Evolutionary conservation across 2,888 invertebrate species (phyloP).

Genomic region (Brachyptera putata): DNA sequence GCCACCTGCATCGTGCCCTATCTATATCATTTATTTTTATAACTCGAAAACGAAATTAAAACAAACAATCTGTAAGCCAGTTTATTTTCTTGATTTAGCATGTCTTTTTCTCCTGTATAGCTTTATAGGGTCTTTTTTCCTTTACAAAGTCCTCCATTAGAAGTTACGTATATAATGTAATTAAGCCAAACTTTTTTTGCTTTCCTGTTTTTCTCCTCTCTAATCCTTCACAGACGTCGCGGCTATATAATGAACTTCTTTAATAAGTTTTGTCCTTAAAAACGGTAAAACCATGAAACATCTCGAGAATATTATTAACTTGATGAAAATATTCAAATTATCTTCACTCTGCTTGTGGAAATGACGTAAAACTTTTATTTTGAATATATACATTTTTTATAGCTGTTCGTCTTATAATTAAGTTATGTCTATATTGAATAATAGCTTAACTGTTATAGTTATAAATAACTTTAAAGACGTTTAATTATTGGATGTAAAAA

Average conservation of each 20-base stretch:
- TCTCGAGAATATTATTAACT: constrained; percentile 7
- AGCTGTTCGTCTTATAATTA: too few species aligned
- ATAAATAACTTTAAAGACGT: too few species aligned
- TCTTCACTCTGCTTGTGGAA: too few species aligned
- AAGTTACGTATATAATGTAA: constrained; percentile 27
- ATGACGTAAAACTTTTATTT: too few species aligned
- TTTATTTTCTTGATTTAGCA: not conserved
- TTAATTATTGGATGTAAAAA: too few species aligned
- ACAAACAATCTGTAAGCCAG: constrained; percentile 9
- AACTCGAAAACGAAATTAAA: constrained; percentile 4
- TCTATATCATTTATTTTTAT: not conserved
- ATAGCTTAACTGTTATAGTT: too few species aligned
- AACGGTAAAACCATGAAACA: constrained; percentile 21
- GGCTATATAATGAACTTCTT: constrained; percentile 22
- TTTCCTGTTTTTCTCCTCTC: constrained; percentile 22
- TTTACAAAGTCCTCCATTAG: constrained; percentile 27
- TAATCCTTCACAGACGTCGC: constrained; percentile 22
- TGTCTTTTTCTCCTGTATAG: not conserved
- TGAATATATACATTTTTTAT: too few species aligned
- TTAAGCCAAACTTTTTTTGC: constrained; percentile 25
- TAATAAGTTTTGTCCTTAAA: constrained; percentile 27
- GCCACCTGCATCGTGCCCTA: not conserved
- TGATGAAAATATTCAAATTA: constrained; percentile 13
- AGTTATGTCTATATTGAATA: too few species aligned
- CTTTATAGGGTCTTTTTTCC: constrained; percentile 11